Conservation (phyloP, 2,888 invertebrate genomes). For the Mythimna impura region DNA sequence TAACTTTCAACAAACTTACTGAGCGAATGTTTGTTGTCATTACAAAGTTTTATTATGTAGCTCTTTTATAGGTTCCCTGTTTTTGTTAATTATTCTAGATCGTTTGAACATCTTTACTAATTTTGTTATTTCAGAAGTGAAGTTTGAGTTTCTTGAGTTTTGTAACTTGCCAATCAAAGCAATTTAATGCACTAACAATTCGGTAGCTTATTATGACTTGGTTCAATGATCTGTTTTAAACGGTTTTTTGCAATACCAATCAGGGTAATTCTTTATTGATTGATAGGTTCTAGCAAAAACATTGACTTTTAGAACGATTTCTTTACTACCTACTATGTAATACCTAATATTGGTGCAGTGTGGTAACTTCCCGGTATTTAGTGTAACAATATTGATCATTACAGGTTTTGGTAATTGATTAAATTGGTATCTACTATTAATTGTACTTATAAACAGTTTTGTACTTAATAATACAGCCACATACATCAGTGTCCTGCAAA, state of each 20-base stretch:
- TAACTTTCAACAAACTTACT: not conserved
- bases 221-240: not conserved
- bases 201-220: not conserved
- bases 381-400: too few relatives aligned
- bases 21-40: not conserved
- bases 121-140: not conserved
- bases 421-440: too few relatives aligned
- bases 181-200: not conserved
- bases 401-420: too few relatives aligned
- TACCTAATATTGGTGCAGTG: not conserved
- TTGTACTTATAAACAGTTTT: too few relatives aligned
- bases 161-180: not conserved
- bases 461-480: not conserved
- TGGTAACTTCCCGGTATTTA: too few relatives aligned
- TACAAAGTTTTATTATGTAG: not conserved
- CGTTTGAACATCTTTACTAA: not conserved
- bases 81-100: not conserved
- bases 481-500: not conserved
- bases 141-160: not conserved
- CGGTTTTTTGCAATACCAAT: not conserved
- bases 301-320: not conserved
- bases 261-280: not conserved
- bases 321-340: not conserved
- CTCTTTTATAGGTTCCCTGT: not conserved
- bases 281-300: conserved; percentile 1